These are phyloP conservation scores for Erythrolamprus reginae DNA, from an alignment of 2,113 vertebrate species.

Conservation along the genomic window DNA sequence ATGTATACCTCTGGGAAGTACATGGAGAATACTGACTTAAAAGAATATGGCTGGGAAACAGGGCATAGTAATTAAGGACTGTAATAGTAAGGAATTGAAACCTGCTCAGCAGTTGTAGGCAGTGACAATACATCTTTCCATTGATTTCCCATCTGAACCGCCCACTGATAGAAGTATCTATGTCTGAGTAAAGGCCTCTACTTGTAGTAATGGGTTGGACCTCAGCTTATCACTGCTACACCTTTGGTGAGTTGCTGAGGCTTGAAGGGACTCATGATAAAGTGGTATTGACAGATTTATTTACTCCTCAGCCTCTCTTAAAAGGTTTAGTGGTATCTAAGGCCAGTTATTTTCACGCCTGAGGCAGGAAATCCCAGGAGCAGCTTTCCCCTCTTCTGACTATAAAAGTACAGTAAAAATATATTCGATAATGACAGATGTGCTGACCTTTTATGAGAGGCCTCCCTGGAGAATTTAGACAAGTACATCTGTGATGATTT, in stretches of 20 bases:
- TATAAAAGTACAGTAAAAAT: slow-evolving; percentile 1
- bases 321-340: background rate
- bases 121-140: background rate
- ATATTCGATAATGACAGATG: background rate
- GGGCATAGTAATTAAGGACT: background rate
- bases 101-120: background rate
- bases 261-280: background rate
- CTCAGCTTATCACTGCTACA: background rate
- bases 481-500: background rate
- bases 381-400: background rate
- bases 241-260: background rate
- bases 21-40: background rate
- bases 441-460: background rate
- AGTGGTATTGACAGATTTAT: background rate
- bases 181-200: background rate
- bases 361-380: background rate
- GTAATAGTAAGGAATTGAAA: background rate
- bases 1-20: background rate
- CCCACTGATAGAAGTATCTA: background rate
- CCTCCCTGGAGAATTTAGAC: background rate
- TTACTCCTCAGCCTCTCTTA: background rate
- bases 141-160: background rate
- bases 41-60: background rate
- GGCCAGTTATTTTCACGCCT: background rate
- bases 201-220: background rate